Conservation (phyloP, 1,140 invertebrate genomes). For the Eueides isabella region DNA sequence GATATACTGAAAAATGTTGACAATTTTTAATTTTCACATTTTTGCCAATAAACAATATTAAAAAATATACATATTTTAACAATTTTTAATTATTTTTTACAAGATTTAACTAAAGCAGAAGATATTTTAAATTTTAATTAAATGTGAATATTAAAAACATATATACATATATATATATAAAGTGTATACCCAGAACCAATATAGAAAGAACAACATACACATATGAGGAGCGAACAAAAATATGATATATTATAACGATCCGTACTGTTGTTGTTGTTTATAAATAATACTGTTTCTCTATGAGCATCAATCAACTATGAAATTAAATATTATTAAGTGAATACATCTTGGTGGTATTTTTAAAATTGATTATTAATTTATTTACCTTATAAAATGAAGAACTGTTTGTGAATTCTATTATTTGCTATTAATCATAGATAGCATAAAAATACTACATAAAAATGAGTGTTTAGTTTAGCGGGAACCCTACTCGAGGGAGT, state of each 20-base stretch:
- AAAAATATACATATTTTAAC: not conserved
- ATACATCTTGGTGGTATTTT: no score
- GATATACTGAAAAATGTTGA: slow-evolving; percentile 35
- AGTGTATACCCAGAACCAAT: slow-evolving; percentile 16
- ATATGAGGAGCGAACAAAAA: slow-evolving; percentile 18
- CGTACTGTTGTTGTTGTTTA: not conserved
- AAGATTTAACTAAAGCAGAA: not conserved
- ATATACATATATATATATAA: slow-evolving; percentile 26
- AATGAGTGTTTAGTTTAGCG: no score
- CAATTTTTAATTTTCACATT: slow-evolving; percentile 37
- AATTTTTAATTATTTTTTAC: not conserved
- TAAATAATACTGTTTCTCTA: not conserved
- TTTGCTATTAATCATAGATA: no score
- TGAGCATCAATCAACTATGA: no score
- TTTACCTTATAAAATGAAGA: no score
- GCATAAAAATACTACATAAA: no score
- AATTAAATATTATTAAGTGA: no score
- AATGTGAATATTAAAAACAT: slow-evolving; percentile 37
- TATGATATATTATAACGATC: not conserved
- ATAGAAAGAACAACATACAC: slow-evolving; percentile 17
- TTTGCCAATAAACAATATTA: no score
- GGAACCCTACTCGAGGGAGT: no score
- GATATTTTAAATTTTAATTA: not conserved
- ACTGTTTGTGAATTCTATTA: no score
- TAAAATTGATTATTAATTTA: no score